Percentiles rank a stretch among this genome's conserved stretches.
These are phyloP conservation scores for Ciona savignyi DNA, from an alignment of 23 tunicate genomes.

Conservation along the genomic window DNA sequence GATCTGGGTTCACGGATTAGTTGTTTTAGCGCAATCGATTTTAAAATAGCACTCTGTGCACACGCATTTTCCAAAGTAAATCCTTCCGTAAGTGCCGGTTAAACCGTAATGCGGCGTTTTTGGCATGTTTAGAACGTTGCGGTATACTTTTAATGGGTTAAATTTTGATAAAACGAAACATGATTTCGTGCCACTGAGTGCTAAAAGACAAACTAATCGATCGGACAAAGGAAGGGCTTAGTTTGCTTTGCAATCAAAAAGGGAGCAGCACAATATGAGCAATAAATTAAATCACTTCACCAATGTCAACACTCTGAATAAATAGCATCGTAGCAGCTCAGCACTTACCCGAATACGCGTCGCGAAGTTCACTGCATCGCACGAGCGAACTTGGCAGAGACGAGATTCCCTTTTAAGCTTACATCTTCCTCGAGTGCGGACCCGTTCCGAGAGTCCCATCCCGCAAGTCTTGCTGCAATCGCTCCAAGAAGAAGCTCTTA, in stretches of 20 bases:
- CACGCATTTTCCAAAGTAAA: no score
- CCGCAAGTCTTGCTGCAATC: conserved; percentile 72
- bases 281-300: background rate
- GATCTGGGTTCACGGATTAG: background rate
- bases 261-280: background rate
- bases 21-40: background rate
- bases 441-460: conserved; percentile 48
- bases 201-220: background rate
- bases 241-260: background rate
- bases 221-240: background rate
- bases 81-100: no score
- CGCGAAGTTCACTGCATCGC: conserved; percentile 5
- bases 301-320: background rate
- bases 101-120: no score
- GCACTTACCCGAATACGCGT: background rate
- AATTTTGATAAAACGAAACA: background rate
- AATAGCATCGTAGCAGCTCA: no score
- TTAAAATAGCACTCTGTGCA: no score
- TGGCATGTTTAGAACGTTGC: no score
- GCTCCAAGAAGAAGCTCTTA: conserved; percentile 49
- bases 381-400: conserved; percentile 48
- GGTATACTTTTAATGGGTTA: background rate
- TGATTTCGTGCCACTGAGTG: background rate
- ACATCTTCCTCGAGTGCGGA: conserved; percentile 18
- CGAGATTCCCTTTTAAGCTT: conserved; percentile 38